Evolutionary conservation across 2,797 vertebrate genomes (phyloP).

Genomic region (Platalea minor): DNA sequence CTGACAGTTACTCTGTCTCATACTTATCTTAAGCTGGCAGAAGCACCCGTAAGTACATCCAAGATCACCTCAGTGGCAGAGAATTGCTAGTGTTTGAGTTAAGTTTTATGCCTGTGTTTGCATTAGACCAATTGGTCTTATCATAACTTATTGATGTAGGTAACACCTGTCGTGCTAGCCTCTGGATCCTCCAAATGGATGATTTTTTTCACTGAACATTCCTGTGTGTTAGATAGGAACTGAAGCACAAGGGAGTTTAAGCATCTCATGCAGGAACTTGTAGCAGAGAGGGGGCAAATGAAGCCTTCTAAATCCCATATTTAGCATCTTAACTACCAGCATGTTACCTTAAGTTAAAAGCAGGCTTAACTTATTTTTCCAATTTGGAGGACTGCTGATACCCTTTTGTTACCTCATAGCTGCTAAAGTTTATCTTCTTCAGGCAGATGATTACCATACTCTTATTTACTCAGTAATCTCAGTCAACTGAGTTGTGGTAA

Average conservation of each 20-base stretch:
- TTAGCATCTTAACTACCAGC: not conserved
- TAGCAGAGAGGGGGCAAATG: not conserved
- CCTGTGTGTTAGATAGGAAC: not conserved
- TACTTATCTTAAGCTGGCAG: not conserved
- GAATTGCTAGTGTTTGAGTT: not conserved
- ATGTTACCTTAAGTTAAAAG: not conserved
- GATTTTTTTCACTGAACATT: not conserved
- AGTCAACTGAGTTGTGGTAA: not conserved
- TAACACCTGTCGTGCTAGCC: accelerated
- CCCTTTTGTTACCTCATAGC: not conserved
- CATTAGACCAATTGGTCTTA: not conserved
- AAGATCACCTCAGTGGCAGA: not conserved
- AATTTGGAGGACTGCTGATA: not conserved
- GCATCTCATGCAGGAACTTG: not conserved
- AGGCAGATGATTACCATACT: not conserved
- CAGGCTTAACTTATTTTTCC: not conserved
- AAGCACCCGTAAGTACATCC: not conserved
- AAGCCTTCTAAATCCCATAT: not conserved
- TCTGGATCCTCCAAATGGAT: not conserved
- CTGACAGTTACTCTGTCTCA: not conserved
- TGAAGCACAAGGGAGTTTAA: not conserved
- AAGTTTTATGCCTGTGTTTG: not conserved
- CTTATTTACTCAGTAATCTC: not conserved
- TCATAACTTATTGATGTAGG: not conserved
- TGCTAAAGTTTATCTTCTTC: not conserved